Percentiles rank a stretch among this genome's conserved stretches.
Evolutionary conservation across 2,113 vertebrate genomes (phyloP).

Genomic region (Phoenicopterus ruber): DNA sequence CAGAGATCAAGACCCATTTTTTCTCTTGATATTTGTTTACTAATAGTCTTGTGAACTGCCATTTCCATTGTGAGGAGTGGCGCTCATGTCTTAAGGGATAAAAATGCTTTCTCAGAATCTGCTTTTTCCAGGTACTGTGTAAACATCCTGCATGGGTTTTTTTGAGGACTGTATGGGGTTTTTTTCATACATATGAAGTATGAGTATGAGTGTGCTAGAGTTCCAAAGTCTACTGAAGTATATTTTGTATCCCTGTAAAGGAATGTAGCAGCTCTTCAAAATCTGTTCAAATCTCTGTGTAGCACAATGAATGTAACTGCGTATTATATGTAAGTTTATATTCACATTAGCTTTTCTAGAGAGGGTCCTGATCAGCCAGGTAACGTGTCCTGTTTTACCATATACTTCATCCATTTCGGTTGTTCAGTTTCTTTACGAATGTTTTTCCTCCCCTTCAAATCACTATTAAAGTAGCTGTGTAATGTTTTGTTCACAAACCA

Average conservation of each 20-base stretch:
- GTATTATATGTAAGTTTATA: not conserved
- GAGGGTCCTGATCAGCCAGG: not conserved
- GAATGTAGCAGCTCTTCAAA: not conserved
- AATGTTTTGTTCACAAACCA: not conserved
- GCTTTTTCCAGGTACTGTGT: not conserved
- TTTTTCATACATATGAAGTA: not conserved
- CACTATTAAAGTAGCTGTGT: not conserved
- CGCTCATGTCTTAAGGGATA: not conserved
- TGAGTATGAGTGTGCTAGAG: not conserved
- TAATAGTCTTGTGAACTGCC: conserved; percentile 1
- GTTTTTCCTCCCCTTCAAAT: not conserved
- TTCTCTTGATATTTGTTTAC: conserved; percentile 35
- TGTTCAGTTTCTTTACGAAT: not conserved
- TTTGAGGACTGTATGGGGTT: not conserved
- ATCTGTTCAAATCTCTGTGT: not conserved
- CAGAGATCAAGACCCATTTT: not conserved
- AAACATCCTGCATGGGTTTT: not conserved
- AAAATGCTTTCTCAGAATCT: not conserved
- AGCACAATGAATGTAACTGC: not conserved
- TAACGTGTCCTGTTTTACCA: not conserved
- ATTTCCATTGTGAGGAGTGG: conserved; percentile 16
- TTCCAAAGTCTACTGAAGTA: not conserved
- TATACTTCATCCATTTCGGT: not conserved
- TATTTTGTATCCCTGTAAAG: not conserved
- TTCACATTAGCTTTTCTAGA: not conserved